A percentile compares a stretch with the other conserved stretches of the same genome.
Evolutionary conservation across 2,888 invertebrate species (phyloP).

Genomic region (Chloroclystis v-ata): DNA sequence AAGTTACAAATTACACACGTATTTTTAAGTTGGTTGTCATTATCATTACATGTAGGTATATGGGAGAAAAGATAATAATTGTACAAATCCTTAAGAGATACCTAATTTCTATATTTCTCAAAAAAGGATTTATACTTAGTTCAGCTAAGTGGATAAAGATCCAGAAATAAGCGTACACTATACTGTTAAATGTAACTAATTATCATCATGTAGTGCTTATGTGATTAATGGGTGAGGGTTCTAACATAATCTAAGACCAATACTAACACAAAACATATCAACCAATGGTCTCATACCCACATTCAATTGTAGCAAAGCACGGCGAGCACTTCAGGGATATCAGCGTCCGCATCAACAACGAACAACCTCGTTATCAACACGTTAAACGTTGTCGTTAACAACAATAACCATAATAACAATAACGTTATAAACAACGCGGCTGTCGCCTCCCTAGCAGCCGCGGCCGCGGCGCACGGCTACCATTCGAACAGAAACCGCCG

Average conservation of each 20-base stretch:
- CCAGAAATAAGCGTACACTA: no score
- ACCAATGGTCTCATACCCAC: slow-evolving; percentile 7
- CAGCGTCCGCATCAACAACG: slow-evolving; percentile 68
- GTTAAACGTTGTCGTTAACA: slow-evolving; percentile 72
- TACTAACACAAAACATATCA: slow-evolving; percentile 11
- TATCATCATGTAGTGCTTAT: slow-evolving; percentile 22
- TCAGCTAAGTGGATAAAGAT: no score
- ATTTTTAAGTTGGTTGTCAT: no score
- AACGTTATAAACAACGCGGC: slow-evolving; percentile 75
- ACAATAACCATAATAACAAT: slow-evolving; percentile 76
- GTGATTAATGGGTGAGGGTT: slow-evolving; percentile 21
- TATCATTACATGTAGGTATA: no score
- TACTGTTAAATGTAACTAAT: slow-evolving; percentile 14
- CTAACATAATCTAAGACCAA: slow-evolving; percentile 12
- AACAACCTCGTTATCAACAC: slow-evolving; percentile 76
- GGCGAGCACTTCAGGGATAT: slow-evolving; percentile 59
- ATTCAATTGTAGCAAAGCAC: slow-evolving; percentile 56
- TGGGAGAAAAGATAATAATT: no score
- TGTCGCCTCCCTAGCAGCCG: slow-evolving; percentile 70
- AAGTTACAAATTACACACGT: no score
- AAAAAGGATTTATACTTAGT: background rate
- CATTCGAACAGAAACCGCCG: slow-evolving; percentile 69
- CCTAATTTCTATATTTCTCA: no score
- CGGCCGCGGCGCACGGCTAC: slow-evolving; percentile 72
- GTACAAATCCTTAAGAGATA: no score